Conservation (phyloP, 2,888 invertebrate genomes). For the Eumerus sabulonum region DNA sequence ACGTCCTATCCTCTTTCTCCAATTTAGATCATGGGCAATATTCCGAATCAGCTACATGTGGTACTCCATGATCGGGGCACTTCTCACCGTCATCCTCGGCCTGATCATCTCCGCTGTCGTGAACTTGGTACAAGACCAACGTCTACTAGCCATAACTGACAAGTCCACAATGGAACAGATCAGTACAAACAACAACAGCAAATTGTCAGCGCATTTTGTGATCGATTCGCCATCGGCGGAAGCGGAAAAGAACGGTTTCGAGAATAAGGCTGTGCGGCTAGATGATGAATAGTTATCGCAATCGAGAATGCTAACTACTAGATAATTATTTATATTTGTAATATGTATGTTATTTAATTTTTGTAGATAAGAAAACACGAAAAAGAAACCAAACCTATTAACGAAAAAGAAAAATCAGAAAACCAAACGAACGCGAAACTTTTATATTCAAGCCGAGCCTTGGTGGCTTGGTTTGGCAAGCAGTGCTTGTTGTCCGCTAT, state of each 20-base stretch:
- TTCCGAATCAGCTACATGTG: slow-evolving; percentile 93
- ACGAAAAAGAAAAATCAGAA: no score
- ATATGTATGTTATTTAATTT: slow-evolving; percentile 19
- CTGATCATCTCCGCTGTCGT: slow-evolving; percentile 85
- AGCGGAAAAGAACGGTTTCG: slow-evolving; percentile 72
- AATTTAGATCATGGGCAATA: slow-evolving; percentile 80
- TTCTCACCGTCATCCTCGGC: slow-evolving; percentile 86
- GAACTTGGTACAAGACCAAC: slow-evolving; percentile 77
- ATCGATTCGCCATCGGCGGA: slow-evolving; percentile 54
- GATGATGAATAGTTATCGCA: slow-evolving; percentile 74
- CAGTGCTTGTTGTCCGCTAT: no score
- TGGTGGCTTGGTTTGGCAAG: no score
- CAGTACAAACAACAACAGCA: slow-evolving; percentile 30
- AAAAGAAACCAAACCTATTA: no score
- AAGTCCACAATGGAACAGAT: slow-evolving; percentile 69
- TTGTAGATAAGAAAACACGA: slow-evolving; percentile 8
- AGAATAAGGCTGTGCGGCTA: slow-evolving; percentile 76
- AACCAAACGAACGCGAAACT: no score
- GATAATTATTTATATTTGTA: slow-evolving; percentile 58
- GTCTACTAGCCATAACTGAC: slow-evolving; percentile 74
- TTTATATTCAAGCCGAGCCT: no score
- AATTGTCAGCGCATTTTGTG: slow-evolving; percentile 51
- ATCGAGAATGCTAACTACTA: slow-evolving; percentile 33
- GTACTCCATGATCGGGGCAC: slow-evolving; percentile 91
- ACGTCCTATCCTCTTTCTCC: no score